These are phyloP conservation scores for Oryctolagus cuniculus DNA, from an alignment of 2,113 vertebrate species.

Conservation along the genomic window DNA sequence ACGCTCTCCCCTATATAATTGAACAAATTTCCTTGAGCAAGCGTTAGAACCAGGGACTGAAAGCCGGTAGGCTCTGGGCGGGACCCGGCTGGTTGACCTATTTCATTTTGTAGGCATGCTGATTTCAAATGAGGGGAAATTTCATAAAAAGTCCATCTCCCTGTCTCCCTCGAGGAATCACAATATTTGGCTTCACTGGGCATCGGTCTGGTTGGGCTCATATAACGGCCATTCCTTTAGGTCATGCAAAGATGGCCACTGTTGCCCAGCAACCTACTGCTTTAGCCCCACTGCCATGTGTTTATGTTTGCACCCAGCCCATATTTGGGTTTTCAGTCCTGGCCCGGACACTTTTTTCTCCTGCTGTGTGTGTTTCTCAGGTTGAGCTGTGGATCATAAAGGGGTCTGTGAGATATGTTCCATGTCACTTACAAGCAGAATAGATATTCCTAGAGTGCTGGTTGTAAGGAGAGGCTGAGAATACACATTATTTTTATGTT, in stretches of 20 bases:
- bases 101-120: conserved; percentile 5
- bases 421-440: background rate
- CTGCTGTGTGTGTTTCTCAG: conserved; percentile 8
- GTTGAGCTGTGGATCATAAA: background rate
- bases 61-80: background rate
- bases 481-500: conserved; percentile 9
- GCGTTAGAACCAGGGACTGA: background rate
- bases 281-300: background rate
- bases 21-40: conserved; percentile 44
- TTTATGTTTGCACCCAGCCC: background rate
- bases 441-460: background rate
- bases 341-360: background rate
- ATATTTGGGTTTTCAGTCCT: background rate
- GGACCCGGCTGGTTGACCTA: background rate
- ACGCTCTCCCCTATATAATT: background rate
- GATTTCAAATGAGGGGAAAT: background rate
- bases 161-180: background rate
- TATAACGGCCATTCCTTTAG: background rate
- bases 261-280: background rate
- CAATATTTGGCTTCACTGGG: background rate
- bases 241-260: background rate
- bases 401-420: background rate
- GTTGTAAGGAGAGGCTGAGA: background rate
- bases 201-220: background rate
- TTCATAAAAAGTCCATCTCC: conserved; percentile 24